These are phyloP conservation scores for Poecilia latipinna DNA, from an alignment of 2,113 vertebrate genomes.

Conservation along the genomic window DNA sequence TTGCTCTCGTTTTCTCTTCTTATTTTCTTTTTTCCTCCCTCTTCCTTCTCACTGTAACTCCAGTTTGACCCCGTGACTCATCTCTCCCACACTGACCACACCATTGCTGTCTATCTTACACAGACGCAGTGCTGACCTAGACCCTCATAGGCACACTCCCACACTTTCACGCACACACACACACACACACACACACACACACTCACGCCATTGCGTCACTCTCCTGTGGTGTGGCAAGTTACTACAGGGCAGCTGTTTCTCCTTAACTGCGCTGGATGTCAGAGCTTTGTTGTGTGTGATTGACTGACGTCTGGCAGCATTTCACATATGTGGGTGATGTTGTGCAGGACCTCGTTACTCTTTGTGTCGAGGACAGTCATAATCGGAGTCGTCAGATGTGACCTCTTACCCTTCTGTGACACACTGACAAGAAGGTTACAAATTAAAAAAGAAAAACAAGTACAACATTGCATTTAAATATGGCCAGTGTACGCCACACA, in stretches of 20 bases:
- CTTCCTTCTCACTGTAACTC: slow-evolving; percentile 51
- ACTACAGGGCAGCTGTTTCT: slow-evolving; percentile 69
- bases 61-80: slow-evolving; percentile 74
- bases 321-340: slow-evolving; percentile 43
- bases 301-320: slow-evolving; percentile 58
- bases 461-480: too few relatives aligned
- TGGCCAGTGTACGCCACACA: background rate
- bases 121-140: slow-evolving; percentile 53
- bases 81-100: slow-evolving; percentile 74
- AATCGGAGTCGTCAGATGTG: slow-evolving; percentile 24
- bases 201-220: slow-evolving; percentile 58
- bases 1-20: slow-evolving; percentile 36
- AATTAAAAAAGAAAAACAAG: background rate
- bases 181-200: slow-evolving; percentile 3
- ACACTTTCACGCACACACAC: slow-evolving; percentile 5
- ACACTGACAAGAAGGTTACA: background rate
- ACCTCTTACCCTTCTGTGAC: slow-evolving; percentile 17
- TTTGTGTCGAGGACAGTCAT: slow-evolving; percentile 18
- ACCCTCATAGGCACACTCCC: slow-evolving; percentile 20
- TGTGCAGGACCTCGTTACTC: slow-evolving; percentile 26
- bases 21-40: slow-evolving; percentile 17
- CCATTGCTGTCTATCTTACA: slow-evolving; percentile 37
- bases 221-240: slow-evolving; percentile 56
- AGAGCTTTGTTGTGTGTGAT: slow-evolving; percentile 69
- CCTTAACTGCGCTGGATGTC: slow-evolving; percentile 73